phyloP scores from a whole-genome alignment of 2,888 invertebrate species.

The Altica lythri region DNA sequence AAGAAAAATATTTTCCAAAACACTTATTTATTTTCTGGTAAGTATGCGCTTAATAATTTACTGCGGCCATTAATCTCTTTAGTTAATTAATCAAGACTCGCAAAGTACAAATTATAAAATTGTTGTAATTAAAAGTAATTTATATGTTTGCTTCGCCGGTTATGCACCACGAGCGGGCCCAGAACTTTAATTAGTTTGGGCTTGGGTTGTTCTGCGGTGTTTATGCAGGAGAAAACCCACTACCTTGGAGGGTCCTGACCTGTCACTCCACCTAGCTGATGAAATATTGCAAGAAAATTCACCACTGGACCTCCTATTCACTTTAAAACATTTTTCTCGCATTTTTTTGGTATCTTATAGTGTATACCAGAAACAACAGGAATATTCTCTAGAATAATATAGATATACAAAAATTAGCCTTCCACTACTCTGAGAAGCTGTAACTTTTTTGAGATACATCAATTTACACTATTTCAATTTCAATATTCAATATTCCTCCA shows the following conservation, averaged over 20 bases:
- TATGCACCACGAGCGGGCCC: slow-evolving; percentile 53
- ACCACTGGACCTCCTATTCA: too few species aligned
- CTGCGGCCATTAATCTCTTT: slow-evolving; percentile 54
- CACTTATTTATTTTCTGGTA: slow-evolving; percentile 44
- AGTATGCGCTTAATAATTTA: slow-evolving; percentile 53
- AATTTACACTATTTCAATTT: too few species aligned
- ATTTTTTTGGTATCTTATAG: too few species aligned
- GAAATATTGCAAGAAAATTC: slow-evolving; percentile 32
- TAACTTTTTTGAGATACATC: too few species aligned
- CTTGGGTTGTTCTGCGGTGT: slow-evolving; percentile 33
- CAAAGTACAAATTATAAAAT: slow-evolving; percentile 58
- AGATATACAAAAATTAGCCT: too few species aligned
- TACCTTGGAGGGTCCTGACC: slow-evolving; percentile 32
- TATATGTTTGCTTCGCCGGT: slow-evolving; percentile 55
- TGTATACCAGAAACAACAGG: too few species aligned
- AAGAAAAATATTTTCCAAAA: slow-evolving; percentile 1
- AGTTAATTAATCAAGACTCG: slow-evolving; percentile 56
- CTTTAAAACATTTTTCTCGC: too few species aligned
- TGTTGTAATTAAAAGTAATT: slow-evolving; percentile 59
- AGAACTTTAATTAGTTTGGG: slow-evolving; percentile 41
- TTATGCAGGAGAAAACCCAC: slow-evolving; percentile 30
- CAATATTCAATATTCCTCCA: too few species aligned
- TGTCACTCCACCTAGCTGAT: slow-evolving; percentile 32
- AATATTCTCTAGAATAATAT: too few species aligned
- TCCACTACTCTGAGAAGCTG: too few species aligned